Base-by-base conservation (phyloP, 1,140 invertebrate species). In the Drosophila repleta region DNA sequence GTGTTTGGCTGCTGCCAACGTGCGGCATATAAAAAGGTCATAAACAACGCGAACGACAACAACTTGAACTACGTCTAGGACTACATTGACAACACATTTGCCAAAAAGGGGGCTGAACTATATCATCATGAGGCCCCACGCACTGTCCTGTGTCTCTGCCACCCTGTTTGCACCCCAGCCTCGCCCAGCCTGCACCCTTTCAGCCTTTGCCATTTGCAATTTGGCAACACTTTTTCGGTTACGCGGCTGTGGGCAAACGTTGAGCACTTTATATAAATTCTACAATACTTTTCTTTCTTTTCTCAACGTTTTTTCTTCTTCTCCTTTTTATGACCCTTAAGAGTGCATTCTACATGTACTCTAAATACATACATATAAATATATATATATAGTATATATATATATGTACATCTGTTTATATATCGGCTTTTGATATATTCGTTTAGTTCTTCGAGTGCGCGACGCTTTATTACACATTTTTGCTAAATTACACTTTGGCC, bases 221-320 rank as follows among this genome's bases (percentile, higher is more conserved):
- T 88, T 88, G 83, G 83, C 83, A 88, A 88, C 83, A 88, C 79
- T 83, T 87, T 35, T 82, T 88, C 67, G 83, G 83, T 88, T 82
- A 82, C 82, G 75, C 82, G 77, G 74, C 65, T 37, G 63, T 56
- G 70, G 65, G 56, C 57, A 46, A 45, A 51, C 68, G 61, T 69
- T 70, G 69, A 89, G 83, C 83, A 88, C 82, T 87, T 87, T 88
- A 82, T 87, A 87, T 87, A 88, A 88, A 88, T 88, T 88, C 79
- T 82, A 88, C 79, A 83, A 88, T 83, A 79, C 83, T 78, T 70
- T 41, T 15, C 45, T 45, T 45, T 32, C 10, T 48, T 41, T 21
- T 55, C 21, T 29, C 17, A 21, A 35, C 10, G 32, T 39, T 32
- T 35, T 7, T 8, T 26, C 17, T 43, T 76, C 29, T 32, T 35